phyloP scores from a whole-genome alignment of 2,113 vertebrate species.

The pig (Sus scrofa) region DNA sequence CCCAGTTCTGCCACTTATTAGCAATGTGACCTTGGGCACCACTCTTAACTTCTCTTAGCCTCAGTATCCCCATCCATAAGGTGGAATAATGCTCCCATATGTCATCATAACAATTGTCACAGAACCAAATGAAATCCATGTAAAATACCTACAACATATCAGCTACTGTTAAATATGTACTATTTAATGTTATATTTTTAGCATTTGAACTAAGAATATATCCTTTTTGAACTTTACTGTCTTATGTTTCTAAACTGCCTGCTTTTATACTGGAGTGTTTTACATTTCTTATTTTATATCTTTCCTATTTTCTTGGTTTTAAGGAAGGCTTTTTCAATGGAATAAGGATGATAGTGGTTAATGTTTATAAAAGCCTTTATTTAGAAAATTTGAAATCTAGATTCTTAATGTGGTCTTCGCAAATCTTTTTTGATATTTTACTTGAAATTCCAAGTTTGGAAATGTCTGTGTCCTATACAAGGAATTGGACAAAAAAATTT shows the following conservation, averaged over 20 bases:
- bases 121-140: neutral
- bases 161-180: neutral
- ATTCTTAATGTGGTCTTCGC: neutral
- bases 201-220: neutral
- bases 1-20: neutral
- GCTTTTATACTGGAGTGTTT: neutral
- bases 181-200: neutral
- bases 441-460: slow-evolving; percentile 37
- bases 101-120: neutral
- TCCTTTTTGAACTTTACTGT: neutral
- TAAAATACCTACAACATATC: neutral
- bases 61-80: neutral
- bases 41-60: neutral
- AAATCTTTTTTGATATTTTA: slow-evolving; percentile 40
- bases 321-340: neutral
- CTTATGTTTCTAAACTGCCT: neutral
- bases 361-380: neutral
- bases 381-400: neutral
- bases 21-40: neutral
- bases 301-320: neutral
- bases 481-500: neutral
- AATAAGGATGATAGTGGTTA: neutral
- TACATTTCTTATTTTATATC: neutral
- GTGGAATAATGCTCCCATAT: neutral
- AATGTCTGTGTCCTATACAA: neutral